phyloP scores from a whole-genome alignment of 1,140 invertebrate genomes.

The Caenorhabditis elegans region DNA sequence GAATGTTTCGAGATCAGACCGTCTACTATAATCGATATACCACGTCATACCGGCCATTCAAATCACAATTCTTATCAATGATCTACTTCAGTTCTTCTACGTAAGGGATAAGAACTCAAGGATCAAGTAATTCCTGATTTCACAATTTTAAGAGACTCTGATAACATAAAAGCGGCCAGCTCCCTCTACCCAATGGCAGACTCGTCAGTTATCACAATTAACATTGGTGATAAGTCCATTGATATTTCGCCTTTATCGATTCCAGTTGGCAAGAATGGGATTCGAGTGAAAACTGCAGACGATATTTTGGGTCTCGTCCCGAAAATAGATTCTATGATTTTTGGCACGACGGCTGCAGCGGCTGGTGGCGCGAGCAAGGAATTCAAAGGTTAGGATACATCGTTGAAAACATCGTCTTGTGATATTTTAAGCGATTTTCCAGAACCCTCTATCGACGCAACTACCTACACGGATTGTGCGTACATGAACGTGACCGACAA shows the following conservation, averaged over 20 bases:
- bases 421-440: no score
- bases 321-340: not conserved
- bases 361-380: no score
- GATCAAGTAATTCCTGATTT: no score
- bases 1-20: conserved; percentile 4
- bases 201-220: not conserved
- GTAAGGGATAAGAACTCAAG: no score
- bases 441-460: not conserved
- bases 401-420: no score
- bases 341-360: not conserved
- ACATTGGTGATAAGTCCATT: not conserved
- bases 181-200: not conserved
- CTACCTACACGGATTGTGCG: not conserved
- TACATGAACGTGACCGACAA: not conserved
- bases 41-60: not conserved
- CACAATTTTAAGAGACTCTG: not conserved
- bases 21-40: not conserved
- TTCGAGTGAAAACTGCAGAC: not conserved
- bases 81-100: not conserved
- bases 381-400: no score
- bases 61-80: not conserved
- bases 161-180: not conserved
- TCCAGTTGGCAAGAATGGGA: not conserved
- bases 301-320: not conserved
- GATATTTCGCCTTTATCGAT: not conserved